Evolutionary conservation across 2,888 invertebrate species (phyloP), one percentile per base, ranked within the genome.

Genomic region (Graphium colonna): DNA sequence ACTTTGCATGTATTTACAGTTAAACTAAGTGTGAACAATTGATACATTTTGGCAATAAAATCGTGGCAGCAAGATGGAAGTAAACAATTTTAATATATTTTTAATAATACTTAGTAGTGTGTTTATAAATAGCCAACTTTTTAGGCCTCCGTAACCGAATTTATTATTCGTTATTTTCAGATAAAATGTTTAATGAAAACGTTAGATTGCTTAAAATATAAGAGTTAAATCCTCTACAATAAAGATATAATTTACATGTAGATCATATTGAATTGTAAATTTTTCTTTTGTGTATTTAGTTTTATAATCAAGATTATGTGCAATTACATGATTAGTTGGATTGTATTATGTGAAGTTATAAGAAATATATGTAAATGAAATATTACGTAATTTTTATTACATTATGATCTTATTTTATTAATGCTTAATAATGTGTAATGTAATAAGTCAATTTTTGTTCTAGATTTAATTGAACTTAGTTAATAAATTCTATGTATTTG

Each of bases 121-220:
- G 31, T 45, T 16, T 31, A 31, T 49, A 12, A 49, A 31, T 16
- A 21, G 10, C n/a, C 21, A 16, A 9, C 26, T 10, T 15, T 4
- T 28, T 40, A 21, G 39, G 45, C 43, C 18, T 40, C 45, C 18
- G 40, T 33, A 4, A 31, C 39, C 45, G 45, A 45, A 40, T 52
- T 46, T 52, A 52, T 39, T 45, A 38, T 42, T 15, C 36, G 21
- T 38, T 21, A 12, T 45, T 18, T 1, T 5, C 38, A 10, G 26
- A 26, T 7, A 26, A 5, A 7, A 26, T 26, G 7, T 26, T 3
- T 26, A 9, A 31, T 1, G 10, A 31, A 31, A 9, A 31, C 8
- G 10, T 31, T 31, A 31, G 3, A 31, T 31, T 31, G 8, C 31
- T 31, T 31, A 31, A 31, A 7, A 31, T 31, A 26, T 3, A 26